These are phyloP conservation scores for Platorchestia sp. DNA, from an alignment of 1,140 invertebrate species.

Conservation along the genomic window DNA sequence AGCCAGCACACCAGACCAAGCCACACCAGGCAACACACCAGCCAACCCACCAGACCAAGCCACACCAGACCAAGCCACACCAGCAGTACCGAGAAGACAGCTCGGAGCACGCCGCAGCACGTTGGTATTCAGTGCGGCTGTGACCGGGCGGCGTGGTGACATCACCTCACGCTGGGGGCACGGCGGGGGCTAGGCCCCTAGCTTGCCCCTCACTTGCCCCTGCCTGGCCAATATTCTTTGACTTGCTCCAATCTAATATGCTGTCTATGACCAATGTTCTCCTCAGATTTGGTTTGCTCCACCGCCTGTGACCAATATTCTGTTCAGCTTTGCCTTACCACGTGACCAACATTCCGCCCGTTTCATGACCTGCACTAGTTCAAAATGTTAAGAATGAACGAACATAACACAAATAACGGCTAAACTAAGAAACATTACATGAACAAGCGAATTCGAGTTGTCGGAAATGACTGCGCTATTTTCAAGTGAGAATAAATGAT, in stretches of 20 bases:
- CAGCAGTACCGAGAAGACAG: background rate
- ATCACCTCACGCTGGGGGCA: background rate
- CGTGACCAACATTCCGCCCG: too few species aligned
- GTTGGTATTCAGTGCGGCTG: conserved; percentile 25
- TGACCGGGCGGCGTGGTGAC: background rate
- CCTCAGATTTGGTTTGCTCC: background rate
- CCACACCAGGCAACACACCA: background rate
- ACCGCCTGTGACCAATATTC: too few species aligned
- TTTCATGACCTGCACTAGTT: too few species aligned
- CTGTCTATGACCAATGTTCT: background rate
- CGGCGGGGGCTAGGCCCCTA: background rate
- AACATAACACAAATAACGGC: too few species aligned
- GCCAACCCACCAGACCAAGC: background rate
- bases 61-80: background rate
- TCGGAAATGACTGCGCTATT: too few species aligned
- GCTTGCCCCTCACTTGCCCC: background rate
- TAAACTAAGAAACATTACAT: too few species aligned
- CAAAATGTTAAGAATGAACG: too few species aligned
- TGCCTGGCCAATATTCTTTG: too few species aligned
- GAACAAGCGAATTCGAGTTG: too few species aligned
- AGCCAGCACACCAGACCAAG: background rate
- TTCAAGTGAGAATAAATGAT: too few species aligned
- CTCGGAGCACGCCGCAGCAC: background rate
- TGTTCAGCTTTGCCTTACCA: too few species aligned
- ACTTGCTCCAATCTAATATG: too few species aligned